Conservation (phyloP, 2,113 vertebrate species). For the Sclerurus mexicanus region DNA sequence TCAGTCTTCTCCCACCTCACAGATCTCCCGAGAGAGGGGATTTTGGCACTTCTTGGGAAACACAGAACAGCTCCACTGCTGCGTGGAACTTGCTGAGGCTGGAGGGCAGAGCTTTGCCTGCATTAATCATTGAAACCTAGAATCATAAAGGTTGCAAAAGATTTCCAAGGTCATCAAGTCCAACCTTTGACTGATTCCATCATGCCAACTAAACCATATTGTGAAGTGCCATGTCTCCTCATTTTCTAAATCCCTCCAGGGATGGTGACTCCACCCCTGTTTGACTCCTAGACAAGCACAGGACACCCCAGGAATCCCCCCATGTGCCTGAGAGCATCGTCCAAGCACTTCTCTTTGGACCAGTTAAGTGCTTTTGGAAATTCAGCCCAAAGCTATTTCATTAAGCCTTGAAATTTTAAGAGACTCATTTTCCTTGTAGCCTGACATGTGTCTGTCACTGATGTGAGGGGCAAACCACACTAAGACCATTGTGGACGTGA, state of each 20-base stretch:
- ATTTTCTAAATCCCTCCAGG: background rate
- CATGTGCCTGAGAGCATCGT: background rate
- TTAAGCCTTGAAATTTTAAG: background rate
- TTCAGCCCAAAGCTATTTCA: background rate
- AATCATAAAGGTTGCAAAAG: background rate
- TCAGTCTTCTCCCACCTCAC: background rate
- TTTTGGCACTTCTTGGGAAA: background rate
- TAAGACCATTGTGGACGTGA: background rate
- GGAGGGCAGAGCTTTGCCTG: background rate
- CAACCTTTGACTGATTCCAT: background rate
- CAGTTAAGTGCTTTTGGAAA: background rate
- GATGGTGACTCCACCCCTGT: background rate
- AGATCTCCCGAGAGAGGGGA: background rate
- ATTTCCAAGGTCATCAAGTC: background rate
- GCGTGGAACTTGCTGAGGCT: background rate
- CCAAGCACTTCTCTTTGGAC: background rate
- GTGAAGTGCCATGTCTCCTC: background rate
- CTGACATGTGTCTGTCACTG: background rate
- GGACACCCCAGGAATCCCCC: background rate
- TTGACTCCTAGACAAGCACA: background rate
- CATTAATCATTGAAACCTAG: background rate
- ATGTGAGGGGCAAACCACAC: background rate
- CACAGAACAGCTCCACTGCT: background rate
- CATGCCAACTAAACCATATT: background rate
- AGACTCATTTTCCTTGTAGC: background rate